These are phyloP conservation scores for Nesospiza acunhae DNA, from an alignment of 2,113 vertebrate species.

Conservation along the genomic window DNA sequence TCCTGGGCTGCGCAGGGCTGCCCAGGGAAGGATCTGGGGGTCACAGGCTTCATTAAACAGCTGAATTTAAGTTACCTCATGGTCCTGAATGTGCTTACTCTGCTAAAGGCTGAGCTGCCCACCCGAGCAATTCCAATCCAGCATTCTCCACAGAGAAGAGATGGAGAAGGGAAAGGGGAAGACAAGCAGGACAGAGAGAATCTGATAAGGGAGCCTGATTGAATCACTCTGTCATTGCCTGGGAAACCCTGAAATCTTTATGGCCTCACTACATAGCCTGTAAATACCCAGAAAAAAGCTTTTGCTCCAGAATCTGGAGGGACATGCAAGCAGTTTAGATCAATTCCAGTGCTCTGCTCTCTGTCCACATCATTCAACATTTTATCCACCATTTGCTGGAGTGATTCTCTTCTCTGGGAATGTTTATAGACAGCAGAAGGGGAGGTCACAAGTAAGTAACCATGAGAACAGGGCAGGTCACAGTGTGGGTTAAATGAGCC, in stretches of 20 bases:
- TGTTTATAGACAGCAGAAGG: slow-evolving; percentile 7
- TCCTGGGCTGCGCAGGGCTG: neutral
- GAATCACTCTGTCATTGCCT: neutral
- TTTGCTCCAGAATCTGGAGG: neutral
- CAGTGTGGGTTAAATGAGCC: neutral
- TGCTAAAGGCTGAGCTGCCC: neutral
- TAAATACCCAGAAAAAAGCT: neutral
- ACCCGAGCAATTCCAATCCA: neutral
- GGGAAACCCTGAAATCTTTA: neutral
- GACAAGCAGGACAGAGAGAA: neutral
- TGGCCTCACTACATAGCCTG: neutral
- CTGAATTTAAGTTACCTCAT: neutral
- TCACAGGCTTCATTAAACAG: neutral
- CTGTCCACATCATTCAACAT: neutral
- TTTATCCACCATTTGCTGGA: slow-evolving; percentile 5
- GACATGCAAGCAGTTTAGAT: neutral
- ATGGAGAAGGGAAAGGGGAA: neutral
- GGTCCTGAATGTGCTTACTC: neutral
- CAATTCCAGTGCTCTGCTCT: neutral
- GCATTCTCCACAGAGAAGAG: neutral
- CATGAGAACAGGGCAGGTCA: neutral
- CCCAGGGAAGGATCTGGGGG: neutral
- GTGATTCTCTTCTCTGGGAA: neutral
- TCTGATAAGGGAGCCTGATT: neutral
- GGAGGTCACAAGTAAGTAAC: neutral